Evolutionary conservation across 2,113 vertebrate genomes (phyloP).

Genomic region (Anguilla rostrata): DNA sequence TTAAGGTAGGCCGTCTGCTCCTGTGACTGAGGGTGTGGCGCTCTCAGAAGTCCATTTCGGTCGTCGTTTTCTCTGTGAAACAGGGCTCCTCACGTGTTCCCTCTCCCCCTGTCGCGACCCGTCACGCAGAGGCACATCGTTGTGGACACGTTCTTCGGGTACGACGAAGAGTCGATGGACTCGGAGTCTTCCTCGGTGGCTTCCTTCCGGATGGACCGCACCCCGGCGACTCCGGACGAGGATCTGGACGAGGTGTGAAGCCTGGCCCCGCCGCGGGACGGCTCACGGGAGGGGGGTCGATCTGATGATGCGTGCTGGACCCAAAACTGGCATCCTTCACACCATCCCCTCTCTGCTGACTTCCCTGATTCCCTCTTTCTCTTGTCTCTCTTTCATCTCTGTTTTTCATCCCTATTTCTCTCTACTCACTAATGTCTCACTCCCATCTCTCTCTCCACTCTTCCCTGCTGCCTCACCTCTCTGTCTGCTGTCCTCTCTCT

Average conservation of each 20-base stretch:
- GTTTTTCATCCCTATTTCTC: background rate
- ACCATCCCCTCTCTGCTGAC: background rate
- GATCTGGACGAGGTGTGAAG: conserved; percentile 88
- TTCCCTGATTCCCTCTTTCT: background rate
- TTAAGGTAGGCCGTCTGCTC: conserved; percentile 78
- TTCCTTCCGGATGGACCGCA: conserved; percentile 90
- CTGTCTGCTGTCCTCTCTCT: background rate
- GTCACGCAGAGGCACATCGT: conserved; percentile 74
- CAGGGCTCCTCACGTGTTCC: too few species aligned
- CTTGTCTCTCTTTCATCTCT: conserved; percentile 18
- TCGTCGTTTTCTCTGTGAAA: too few species aligned
- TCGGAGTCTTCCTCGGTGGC: conserved; percentile 95
- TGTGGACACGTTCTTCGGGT: conserved; percentile 92
- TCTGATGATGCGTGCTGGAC: background rate
- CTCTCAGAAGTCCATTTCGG: background rate
- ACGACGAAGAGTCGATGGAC: conserved; percentile 97
- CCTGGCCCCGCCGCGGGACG: background rate
- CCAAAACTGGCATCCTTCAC: background rate
- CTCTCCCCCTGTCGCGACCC: background rate
- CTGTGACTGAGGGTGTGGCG: background rate
- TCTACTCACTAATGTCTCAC: background rate
- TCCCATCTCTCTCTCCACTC: background rate
- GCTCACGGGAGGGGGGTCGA: background rate
- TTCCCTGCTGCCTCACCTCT: background rate
- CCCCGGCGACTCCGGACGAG: conserved; percentile 95